Evolutionary conservation across 2,113 vertebrate genomes (phyloP).

Genomic region (Salvelinus alpinus): DNA sequence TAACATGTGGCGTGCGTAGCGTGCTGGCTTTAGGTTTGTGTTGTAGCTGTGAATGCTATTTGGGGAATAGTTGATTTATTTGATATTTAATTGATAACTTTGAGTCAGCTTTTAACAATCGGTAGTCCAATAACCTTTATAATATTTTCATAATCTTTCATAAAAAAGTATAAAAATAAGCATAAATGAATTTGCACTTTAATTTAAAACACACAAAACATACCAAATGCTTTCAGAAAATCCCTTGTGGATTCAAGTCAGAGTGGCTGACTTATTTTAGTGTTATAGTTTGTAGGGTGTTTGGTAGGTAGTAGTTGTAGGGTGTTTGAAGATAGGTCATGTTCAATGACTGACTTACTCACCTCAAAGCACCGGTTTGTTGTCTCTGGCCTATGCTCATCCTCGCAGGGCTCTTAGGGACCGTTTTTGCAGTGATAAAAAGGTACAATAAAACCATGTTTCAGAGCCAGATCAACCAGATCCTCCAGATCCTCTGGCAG

Average conservation of each 20-base stretch:
- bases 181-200: background rate
- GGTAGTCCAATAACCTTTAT: too few species aligned
- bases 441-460: constrained; percentile 66
- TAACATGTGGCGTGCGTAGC: background rate
- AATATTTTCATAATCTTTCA: background rate
- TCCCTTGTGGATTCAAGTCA: background rate
- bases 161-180: too few species aligned
- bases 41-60: background rate
- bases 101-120: background rate
- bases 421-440: constrained; percentile 70
- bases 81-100: background rate
- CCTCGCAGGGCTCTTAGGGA: constrained; percentile 56
- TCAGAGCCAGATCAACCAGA: constrained; percentile 28
- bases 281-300: background rate
- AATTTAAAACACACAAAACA: too few species aligned
- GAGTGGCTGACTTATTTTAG: too few species aligned
- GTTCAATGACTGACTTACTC: constrained; percentile 40
- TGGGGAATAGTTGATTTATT: background rate
- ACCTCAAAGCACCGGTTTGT: constrained; percentile 54
- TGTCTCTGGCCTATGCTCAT: constrained; percentile 52
- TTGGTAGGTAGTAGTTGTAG: background rate
- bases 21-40: background rate
- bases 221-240: too few species aligned
- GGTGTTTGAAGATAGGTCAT: constrained; percentile 29
- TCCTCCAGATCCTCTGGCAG: constrained; percentile 51